Base-by-base conservation (phyloP, 2,888 invertebrate species). In the Sesia bembeciformis region DNA sequence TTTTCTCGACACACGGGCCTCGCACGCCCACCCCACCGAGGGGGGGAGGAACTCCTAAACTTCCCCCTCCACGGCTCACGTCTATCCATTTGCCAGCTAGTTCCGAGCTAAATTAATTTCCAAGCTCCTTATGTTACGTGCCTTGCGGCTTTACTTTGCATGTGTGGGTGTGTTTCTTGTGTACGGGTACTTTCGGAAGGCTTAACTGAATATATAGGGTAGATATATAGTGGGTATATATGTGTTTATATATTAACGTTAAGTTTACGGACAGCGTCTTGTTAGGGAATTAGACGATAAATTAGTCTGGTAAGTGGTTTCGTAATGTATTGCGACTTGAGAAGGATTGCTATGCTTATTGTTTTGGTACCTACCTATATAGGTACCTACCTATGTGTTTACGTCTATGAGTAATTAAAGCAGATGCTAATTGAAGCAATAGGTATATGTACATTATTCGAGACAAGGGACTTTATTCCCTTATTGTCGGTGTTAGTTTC, bases 31-130 rank as follows among this genome's bases (percentile, higher is more conserved):
- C 61, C 62, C 57, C 61, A 66, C 55, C 39, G 52, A 57, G 57
- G 60, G 59, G 62, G 49, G 56, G 60, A 59, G 63, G 66, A 70
- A 64, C 59, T 62, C 60, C 64, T 65, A 62, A 67, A 56, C 66
- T 74, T 74, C 74, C 83, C 74, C 66, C 63, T 64, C 63, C 71
- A 70, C 70, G 74, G 80, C 86, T 84, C 88, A 88, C 89, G 89
- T 89, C 89, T 89, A 89, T 89, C 89, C 89, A 89, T 89, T 89
- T 89, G 88, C 89, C 85, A 88, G 89, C 89, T 89, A 89, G 89
- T 89, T 89, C 89, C 86, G 83, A 85, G 88, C 89, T 89, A 89
- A 89, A 89, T 89, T 89, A 89, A 89, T 89, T 89, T 89, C 88
- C 85, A 89, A 89, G 89, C 89, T 88, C 88, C 89, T 89, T 89